These are phyloP conservation scores for Pungitius pungitius DNA, from an alignment of 2,113 vertebrate genomes.

Conservation along the genomic window DNA sequence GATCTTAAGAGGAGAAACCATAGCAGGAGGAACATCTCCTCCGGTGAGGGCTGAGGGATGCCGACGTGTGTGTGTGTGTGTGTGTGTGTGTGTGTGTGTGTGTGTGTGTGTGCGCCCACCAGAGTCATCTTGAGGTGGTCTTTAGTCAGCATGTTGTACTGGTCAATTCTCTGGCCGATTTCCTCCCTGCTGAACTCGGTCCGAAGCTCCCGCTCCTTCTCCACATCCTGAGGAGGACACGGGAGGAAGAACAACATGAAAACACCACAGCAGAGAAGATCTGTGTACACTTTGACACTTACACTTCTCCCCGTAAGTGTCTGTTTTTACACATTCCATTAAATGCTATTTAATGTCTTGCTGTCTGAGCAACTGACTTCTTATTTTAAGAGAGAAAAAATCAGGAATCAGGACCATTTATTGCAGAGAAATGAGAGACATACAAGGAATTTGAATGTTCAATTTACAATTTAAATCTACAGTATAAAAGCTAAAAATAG, in stretches of 20 bases:
- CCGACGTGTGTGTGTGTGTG: slow-evolving; percentile 1
- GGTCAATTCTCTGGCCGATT: slow-evolving; percentile 88
- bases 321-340: too few species aligned
- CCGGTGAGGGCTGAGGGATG: slow-evolving; percentile 66
- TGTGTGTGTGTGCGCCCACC: slow-evolving; percentile 76
- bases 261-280: neutral
- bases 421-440: too few species aligned
- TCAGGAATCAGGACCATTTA: too few species aligned
- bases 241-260: slow-evolving; percentile 24
- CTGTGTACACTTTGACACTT: too few species aligned
- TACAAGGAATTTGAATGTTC: too few species aligned
- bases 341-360: too few species aligned
- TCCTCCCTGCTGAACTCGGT: slow-evolving; percentile 91
- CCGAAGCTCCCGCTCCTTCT: slow-evolving; percentile 88
- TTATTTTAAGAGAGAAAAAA: slow-evolving; percentile 35
- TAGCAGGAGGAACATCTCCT: slow-evolving; percentile 66
- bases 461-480: too few species aligned
- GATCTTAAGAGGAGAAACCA: slow-evolving; percentile 51
- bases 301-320: too few species aligned
- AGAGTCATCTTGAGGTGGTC: slow-evolving; percentile 97
- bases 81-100: neutral
- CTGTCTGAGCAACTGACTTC: slow-evolving; percentile 24
- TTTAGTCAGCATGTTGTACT: slow-evolving; percentile 89
- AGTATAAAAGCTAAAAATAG: too few species aligned
- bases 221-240: slow-evolving; percentile 87